These are phyloP conservation scores for Okapia johnstoni DNA, from an alignment of 2,113 vertebrate species.

Conservation along the genomic window DNA sequence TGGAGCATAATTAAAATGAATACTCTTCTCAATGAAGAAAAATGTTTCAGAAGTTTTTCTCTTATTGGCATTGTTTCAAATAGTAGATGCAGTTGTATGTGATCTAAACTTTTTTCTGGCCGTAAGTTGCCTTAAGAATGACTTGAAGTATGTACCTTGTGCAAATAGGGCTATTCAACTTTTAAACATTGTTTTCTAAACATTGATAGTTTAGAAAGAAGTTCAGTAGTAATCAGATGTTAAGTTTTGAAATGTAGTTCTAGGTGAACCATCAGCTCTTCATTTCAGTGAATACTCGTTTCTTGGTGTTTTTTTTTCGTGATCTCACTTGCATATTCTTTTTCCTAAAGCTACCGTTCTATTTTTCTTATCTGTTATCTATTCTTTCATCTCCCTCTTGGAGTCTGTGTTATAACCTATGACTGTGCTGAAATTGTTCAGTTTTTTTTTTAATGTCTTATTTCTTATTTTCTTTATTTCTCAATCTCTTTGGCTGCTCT, in stretches of 20 bases:
- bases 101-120: conserved; percentile 1
- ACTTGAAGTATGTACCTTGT: conserved; percentile 2
- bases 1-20: conserved; percentile 46
- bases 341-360: neutral
- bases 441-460: neutral
- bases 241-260: conserved; percentile 9
- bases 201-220: conserved; percentile 29
- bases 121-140: conserved; percentile 12
- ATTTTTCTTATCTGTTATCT: neutral
- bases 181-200: conserved; percentile 34
- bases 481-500: neutral
- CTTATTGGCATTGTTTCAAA: conserved; percentile 25
- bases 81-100: neutral
- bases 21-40: conserved; percentile 39
- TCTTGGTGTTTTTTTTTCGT: neutral
- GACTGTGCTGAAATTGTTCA: neutral
- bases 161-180: neutral
- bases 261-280: neutral
- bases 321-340: neutral
- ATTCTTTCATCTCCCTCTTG: neutral
- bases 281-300: neutral
- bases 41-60: conserved; percentile 28
- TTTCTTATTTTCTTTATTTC: neutral
- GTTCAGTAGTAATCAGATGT: neutral
- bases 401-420: neutral